These are phyloP conservation scores for Pelosia muscerda DNA, from an alignment of 2,888 invertebrate genomes.

Conservation along the genomic window DNA sequence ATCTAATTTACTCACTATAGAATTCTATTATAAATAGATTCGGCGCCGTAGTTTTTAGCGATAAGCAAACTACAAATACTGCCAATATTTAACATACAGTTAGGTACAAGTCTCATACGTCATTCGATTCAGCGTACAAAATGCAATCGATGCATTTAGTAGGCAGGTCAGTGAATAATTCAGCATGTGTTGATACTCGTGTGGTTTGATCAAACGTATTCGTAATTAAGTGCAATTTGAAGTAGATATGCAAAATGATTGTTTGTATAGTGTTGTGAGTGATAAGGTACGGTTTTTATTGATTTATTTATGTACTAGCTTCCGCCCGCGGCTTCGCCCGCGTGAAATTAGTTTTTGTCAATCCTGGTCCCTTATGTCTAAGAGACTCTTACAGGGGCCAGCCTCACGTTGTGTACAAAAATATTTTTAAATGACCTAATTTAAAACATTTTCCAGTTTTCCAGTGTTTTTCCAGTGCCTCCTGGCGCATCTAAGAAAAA, in stretches of 20 bases:
- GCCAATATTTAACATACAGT: too few relatives aligned
- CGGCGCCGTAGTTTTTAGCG: neutral
- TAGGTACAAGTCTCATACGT: too few relatives aligned
- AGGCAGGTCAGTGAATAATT: neutral
- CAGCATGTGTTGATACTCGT: neutral
- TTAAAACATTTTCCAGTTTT: too few relatives aligned
- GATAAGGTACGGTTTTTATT: neutral
- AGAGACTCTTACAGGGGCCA: too few relatives aligned
- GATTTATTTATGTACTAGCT: neutral
- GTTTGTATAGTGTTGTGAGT: slow-evolving; percentile 4
- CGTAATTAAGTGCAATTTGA: neutral
- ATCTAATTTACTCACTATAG: too few relatives aligned
- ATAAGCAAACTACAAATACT: neutral
- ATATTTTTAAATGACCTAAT: too few relatives aligned
- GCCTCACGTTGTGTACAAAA: too few relatives aligned
- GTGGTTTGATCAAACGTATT: neutral
- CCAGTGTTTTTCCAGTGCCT: too few relatives aligned
- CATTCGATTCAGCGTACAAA: neutral
- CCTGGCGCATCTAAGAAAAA: too few relatives aligned
- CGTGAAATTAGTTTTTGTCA: too few relatives aligned
- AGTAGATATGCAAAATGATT: neutral
- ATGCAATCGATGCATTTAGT: neutral
- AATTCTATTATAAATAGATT: neutral
- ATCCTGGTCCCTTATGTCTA: too few relatives aligned
- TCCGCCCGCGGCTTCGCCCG: too few relatives aligned